Conservation (phyloP, 2,113 vertebrate species). For the Carassius carassius region DNA sequence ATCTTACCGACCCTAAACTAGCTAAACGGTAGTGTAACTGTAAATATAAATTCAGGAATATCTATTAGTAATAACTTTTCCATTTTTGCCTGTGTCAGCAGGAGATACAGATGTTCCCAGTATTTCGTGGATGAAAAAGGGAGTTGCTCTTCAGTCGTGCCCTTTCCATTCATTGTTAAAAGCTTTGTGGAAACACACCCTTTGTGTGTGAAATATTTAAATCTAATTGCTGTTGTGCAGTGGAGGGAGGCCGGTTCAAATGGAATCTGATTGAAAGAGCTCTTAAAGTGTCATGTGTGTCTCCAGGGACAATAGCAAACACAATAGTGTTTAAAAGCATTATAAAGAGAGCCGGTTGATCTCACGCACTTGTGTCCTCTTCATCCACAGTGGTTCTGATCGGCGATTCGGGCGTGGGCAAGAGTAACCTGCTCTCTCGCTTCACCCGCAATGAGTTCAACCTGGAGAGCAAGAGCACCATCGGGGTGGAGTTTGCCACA, state of each 20-base stretch:
- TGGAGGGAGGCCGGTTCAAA: background rate
- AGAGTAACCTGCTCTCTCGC: constrained; percentile 86
- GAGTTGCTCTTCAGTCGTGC: constrained; percentile 14
- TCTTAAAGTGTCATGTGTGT: background rate
- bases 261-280: background rate
- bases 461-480: constrained; percentile 88
- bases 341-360: background rate
- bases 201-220: constrained; percentile 27
- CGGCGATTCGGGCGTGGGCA: constrained; percentile 85
- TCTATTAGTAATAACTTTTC: too few relatives aligned
- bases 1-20: background rate
- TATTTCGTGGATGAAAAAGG: constrained; percentile 45
- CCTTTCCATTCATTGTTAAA: constrained; percentile 24
- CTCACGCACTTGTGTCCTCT: constrained; percentile 5
- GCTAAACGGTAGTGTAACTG: background rate
- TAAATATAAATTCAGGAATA: background rate
- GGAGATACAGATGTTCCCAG: background rate
- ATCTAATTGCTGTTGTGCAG: constrained; percentile 20
- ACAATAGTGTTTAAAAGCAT: background rate
- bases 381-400: constrained; percentile 80
- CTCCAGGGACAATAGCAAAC: constrained; percentile 3
- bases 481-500: constrained; percentile 86
- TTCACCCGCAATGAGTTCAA: constrained; percentile 89
- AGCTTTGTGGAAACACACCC: constrained; percentile 35
- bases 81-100: background rate